Base-by-base conservation (phyloP, 2,888 invertebrate genomes). In the Drosophila paracracens region DNA sequence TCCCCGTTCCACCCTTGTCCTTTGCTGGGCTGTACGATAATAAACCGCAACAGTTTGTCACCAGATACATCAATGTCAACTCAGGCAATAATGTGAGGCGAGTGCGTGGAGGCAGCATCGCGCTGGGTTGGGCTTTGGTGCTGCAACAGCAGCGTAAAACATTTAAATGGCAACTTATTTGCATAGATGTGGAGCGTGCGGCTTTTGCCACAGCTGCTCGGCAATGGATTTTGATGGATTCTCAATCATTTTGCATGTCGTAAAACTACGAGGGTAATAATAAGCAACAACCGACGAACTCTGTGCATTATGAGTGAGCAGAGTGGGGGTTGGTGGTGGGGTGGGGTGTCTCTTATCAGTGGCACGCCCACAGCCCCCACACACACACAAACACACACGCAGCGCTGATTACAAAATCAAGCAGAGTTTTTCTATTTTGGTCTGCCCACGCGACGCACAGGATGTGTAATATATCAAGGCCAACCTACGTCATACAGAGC, bases 31-130 rank as follows among this genome's bases (percentile, higher is more conserved):
- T 60, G 31, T 74, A 79, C 59, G 83, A 77, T 90, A 87, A 90
- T 90, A 88, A 86, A 86, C 87, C 87, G 90, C 87, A 90, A 90
- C 87, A 86, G 89, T 88, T 88, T 88, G 90, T 90, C 90, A 90
- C 90, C 88, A 90, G 88, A 88, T 88, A 82, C 84, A 90, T 90
- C 90, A 88, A 88, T 79, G 90, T 88, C 90, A 88, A 79, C 60
- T 69, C 76, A 54, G 72, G 79, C 83, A 81, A 86, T 83, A 86
- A 83, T 75, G 81, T 68, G 65, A 66, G 65, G 71, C 76, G 70
- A 77, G 72, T 68, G 71, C 53, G 53, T 2, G 46, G 50, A 48
- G 52, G 35, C 18, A 21, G 40, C 8, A n/a, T 13, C 0, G 11
- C 25, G 11, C 29, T 4, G 10, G 50, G 27, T 25, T 35, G 18